Base-by-base conservation (phyloP, 2,888 invertebrate species). In the Amphipyra berbera region DNA sequence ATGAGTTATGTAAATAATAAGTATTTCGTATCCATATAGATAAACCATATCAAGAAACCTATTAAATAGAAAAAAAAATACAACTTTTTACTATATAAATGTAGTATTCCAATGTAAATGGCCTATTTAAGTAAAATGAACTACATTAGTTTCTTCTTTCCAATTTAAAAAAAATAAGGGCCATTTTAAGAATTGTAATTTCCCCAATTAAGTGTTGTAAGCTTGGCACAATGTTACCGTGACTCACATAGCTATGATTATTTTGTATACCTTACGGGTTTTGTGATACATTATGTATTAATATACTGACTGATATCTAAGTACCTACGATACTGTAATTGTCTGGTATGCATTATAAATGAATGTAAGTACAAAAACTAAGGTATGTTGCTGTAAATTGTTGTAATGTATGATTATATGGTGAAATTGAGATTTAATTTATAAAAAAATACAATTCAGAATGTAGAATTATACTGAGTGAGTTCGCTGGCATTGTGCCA, bases 1-100 rank as follows among this genome's bases (percentile, higher is more conserved):
- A 49, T 40, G 49, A 66, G 52, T 56, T 67, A 57, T 80, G 81
- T 79, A 78, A 74, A 78, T 81, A 78, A 55, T 78, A 72, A 71
- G 74, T 52, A 73, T 71, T 63, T 45, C 68, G 44, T 66, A 72
- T 69, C 66, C 64, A 75, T 69, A 71, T 69, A 68, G 56, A 66
- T 77, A 79, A 30, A 82, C 68, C 81, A 82, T 82, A 82, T 82
- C 81, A 81, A 73, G 76, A 77, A 71, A 64, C 65, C 65, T 77
- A 78, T 74, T 69, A 70, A 67, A 69, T 70, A 74, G 72, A 75
- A 67, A 63, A 61, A 57, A 69, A 72, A 52, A 75, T 63, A 66
- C 66, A 67, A 72, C 71, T 74, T 79, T 78, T 71, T 73, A 79
- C 64, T 71, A 76, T 76, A 59, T 67, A 59, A 61, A 58, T 57